These are phyloP conservation scores for Apolygus lucorum DNA, from an alignment of 1,140 invertebrate genomes.

Conservation along the genomic window DNA sequence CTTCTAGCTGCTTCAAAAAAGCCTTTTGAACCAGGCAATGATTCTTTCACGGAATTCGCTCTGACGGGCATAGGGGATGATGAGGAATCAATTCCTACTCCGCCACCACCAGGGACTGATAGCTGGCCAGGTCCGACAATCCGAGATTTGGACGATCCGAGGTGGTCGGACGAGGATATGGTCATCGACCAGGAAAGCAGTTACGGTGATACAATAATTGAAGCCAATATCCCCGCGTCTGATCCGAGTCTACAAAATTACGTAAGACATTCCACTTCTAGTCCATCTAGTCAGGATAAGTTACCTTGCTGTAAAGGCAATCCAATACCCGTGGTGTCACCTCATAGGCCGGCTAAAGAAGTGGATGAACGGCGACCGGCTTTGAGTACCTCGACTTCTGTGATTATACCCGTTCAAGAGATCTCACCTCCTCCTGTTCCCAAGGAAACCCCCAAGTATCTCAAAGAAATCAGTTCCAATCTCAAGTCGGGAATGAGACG, in stretches of 20 bases:
- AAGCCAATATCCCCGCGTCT: background rate
- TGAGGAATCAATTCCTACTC: background rate
- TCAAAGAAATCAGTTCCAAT: background rate
- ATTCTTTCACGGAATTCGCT: constrained; percentile 17
- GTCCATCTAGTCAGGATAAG: background rate
- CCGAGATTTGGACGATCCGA: background rate
- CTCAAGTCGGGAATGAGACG: background rate
- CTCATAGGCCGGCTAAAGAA: background rate
- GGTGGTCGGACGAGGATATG: constrained; percentile 5
- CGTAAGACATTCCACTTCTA: background rate
- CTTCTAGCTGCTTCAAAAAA: constrained; percentile 3
- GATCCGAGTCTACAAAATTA: background rate
- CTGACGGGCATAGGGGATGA: background rate
- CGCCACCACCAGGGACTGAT: background rate
- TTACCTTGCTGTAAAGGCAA: constrained; percentile 8
- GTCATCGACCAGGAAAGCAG: background rate
- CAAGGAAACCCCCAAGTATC: background rate
- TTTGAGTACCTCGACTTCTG: background rate
- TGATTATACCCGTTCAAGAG: background rate
- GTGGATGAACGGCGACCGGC: background rate
- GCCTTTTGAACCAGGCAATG: background rate
- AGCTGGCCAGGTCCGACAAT: background rate
- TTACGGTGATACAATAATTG: background rate
- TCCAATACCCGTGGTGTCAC: background rate
- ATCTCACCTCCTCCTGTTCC: background rate